Base-by-base conservation (phyloP, 2,797 vertebrate genomes). In the Pangasius mekongensis region DNA sequence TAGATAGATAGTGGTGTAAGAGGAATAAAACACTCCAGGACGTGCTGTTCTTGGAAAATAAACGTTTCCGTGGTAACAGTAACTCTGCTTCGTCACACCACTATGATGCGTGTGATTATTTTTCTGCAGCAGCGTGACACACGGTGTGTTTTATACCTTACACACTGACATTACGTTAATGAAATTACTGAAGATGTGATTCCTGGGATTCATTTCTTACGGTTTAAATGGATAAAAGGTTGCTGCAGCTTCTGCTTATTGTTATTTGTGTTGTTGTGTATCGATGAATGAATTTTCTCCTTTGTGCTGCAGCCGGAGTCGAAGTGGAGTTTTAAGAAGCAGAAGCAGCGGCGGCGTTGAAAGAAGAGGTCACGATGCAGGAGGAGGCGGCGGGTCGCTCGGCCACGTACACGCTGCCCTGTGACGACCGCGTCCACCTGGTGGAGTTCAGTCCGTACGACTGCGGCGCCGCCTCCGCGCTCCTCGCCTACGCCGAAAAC, bases 401-500 rank as follows among this genome's bases (percentile, higher is more conserved):
- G 83, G 95, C 97, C 88, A 95, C 94, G 78, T 98, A 99, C 94
- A 97, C 97, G 0, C 97, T 99, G 91, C 90, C 97, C 0, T 99
- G 98, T n/a, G 98, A 99, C 74, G 97, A 98, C 93, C 98, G 97
- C 11, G 97, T 99, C 11, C 97, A 98, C 0, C 97, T 98, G 90
- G 98, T 98, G 86, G 98, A 99, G 93, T 99, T 99, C 95, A 99
- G 95, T 93, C 98, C 98, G 0, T 99, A 97, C 93, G 96, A 97
- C 81, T 96, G 95, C 39, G 98, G 98, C 10, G 94, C 95, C 43
- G 88, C 96, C 0, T 95, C 93, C 64, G 98, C 97, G 24, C 96
- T 99, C 16, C 94, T 99, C 93, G 98, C 98, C 7, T 99, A 98
- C 56, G 97, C 97, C 49, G 97, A 98, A 89, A 97, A 96, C 94